Evolutionary conservation across 2,888 invertebrate genomes (phyloP).

Genomic region (Drosophila seclusa): DNA sequence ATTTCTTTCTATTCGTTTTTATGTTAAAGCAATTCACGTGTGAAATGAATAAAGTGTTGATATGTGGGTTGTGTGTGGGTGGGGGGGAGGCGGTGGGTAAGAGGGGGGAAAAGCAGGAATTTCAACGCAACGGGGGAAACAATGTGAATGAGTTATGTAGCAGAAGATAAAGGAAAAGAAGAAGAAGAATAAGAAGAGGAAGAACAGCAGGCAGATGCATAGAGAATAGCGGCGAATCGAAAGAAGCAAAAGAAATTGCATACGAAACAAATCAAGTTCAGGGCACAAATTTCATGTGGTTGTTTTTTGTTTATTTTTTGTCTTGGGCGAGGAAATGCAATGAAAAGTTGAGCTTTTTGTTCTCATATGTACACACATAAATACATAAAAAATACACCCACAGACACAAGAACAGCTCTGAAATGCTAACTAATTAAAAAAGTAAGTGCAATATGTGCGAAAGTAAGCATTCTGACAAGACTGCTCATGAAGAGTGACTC

Average conservation of each 20-base stretch:
- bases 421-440: not conserved
- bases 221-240: constrained; percentile 5
- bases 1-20: constrained; percentile 48
- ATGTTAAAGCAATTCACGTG: constrained; percentile 73
- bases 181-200: not conserved
- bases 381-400: not conserved
- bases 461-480: not conserved
- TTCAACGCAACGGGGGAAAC: constrained; percentile 46
- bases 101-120: constrained; percentile 56
- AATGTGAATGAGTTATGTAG: constrained; percentile 56
- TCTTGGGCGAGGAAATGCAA: constrained; percentile 17
- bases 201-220: not conserved
- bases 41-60: constrained; percentile 79
- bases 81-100: not conserved
- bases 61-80: constrained; percentile 45
- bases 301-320: constrained; percentile 24
- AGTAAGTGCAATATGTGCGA: not conserved
- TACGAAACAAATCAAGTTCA: constrained; percentile 67
- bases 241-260: constrained; percentile 19
- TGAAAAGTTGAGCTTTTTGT: constrained; percentile 31
- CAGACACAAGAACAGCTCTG: not conserved
- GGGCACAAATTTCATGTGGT: constrained; percentile 52
- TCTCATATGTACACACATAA: not conserved
- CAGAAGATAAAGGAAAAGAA: constrained; percentile 12
- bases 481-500: not conserved